Percentiles rank a stretch among this genome's conserved stretches.
Evolutionary conservation across 2,797 vertebrate species (phyloP).

Genomic region (Zalophus californianus): DNA sequence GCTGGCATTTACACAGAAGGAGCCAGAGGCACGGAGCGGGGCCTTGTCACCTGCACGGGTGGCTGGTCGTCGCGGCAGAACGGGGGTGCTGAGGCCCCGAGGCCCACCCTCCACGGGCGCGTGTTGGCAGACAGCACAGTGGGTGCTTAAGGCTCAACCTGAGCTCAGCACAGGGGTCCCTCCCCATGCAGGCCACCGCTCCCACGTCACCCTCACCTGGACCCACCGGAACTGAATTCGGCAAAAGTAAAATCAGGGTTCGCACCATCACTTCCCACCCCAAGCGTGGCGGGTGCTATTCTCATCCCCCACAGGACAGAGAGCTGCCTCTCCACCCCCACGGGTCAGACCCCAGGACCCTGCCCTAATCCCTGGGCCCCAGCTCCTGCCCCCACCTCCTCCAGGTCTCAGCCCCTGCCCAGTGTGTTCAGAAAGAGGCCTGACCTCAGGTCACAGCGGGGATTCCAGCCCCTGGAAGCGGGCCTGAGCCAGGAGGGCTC

Average conservation of each 20-base stretch:
- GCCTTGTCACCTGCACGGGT: background rate
- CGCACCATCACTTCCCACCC: background rate
- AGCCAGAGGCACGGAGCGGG: background rate
- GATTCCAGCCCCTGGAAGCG: background rate
- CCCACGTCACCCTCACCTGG: background rate
- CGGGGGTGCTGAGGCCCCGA: background rate
- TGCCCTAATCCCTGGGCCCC: background rate
- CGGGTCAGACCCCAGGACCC: background rate
- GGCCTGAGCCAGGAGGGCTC: accelerated
- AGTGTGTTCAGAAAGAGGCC: background rate
- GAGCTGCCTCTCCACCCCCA: too few species aligned
- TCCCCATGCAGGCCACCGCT: background rate
- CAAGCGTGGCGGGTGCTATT: too few species aligned
- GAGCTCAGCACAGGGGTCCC: background rate
- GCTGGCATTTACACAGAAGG: background rate
- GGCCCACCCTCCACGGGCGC: background rate
- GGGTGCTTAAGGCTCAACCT: background rate
- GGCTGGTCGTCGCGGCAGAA: background rate
- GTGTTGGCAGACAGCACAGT: background rate
- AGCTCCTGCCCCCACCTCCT: too few species aligned
- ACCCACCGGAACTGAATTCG: background rate
- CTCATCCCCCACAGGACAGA: background rate
- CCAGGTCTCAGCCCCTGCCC: too few species aligned
- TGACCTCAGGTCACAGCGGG: background rate
- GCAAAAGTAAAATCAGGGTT: background rate